Conservation (phyloP, 2,888 invertebrate species). For the Zele albiditarsus region DNA sequence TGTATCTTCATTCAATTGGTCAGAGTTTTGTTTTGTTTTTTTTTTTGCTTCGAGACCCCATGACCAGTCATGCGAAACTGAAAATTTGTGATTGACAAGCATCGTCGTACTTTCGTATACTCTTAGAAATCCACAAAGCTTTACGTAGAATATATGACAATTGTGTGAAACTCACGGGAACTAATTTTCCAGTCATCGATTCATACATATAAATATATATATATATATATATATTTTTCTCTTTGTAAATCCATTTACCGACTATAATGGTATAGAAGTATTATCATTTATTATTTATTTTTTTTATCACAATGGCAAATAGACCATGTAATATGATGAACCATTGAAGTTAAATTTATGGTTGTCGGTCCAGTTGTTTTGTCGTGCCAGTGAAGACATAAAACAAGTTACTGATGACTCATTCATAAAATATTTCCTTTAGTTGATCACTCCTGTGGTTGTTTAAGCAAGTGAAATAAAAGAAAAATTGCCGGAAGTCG, state of each 20-base stretch:
- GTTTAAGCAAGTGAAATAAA: not conserved
- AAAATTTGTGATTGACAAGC: constrained; percentile 32
- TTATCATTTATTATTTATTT: constrained; percentile 5
- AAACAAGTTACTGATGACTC: constrained; percentile 25
- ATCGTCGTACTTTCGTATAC: constrained; percentile 39
- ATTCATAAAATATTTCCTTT: not conserved
- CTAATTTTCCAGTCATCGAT: constrained; percentile 23
- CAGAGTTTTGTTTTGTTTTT: not conserved
- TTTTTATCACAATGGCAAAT: constrained; percentile 17
- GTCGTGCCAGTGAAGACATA: constrained; percentile 12
- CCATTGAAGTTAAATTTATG: constrained; percentile 22
- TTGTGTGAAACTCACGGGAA: not conserved
- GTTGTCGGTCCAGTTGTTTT: constrained; percentile 9
- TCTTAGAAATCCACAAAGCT: constrained; percentile 26
- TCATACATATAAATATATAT: not conserved
- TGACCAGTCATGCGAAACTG: not conserved
- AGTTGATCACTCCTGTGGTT: not conserved
- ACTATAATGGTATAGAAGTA: not conserved
- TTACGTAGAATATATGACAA: not conserved
- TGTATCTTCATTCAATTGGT: constrained; percentile 36
- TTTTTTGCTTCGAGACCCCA: not conserved
- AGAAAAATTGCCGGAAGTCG: not conserved
- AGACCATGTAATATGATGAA: constrained; percentile 17
- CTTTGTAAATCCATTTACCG: constrained; percentile 5
- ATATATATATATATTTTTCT: not conserved